Evolutionary conservation across 2,797 vertebrate species (phyloP).

Genomic region (Chelon labrosus): DNA sequence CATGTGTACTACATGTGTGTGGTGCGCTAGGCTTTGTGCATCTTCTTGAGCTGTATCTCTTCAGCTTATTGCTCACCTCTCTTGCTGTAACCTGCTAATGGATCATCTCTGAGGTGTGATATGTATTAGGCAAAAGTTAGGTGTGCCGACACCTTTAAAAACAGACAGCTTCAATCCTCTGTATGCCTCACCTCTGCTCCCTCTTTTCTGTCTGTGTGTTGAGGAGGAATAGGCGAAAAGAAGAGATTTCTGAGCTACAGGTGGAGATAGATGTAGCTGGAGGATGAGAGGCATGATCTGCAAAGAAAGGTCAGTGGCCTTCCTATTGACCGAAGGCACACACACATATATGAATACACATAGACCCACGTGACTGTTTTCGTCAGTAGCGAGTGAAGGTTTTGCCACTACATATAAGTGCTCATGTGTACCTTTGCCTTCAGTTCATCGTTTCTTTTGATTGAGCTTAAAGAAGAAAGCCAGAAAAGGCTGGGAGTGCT

Average conservation of each 20-base stretch:
- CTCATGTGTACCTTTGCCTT: conserved; percentile 41
- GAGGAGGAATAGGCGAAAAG: conserved; percentile 70
- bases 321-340: conserved; percentile 33
- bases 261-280: conserved; percentile 63
- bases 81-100: conserved; percentile 83
- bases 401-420: conserved; percentile 43
- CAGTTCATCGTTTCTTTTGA: conserved; percentile 48
- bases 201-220: conserved; percentile 45
- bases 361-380: conserved; percentile 27
- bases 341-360: conserved; percentile 43
- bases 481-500: conserved; percentile 41
- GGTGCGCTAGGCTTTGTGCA: conserved; percentile 35
- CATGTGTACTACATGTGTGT: conserved; percentile 43
- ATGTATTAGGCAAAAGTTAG: conserved; percentile 85
- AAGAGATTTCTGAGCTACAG: conserved; percentile 78
- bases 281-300: conserved; percentile 60
- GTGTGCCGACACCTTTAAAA: conserved; percentile 84
- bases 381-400: conserved; percentile 12
- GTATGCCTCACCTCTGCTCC: conserved; percentile 66
- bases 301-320: conserved; percentile 69
- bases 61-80: conserved; percentile 75
- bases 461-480: conserved; percentile 50
- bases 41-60: conserved; percentile 51
- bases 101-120: conserved; percentile 85
- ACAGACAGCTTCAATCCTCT: conserved; percentile 74